A percentile compares a stretch with the other conserved stretches of the same genome.
Conservation (phyloP, 2,888 invertebrate species). For the Vandiemenella viatica region DNA sequence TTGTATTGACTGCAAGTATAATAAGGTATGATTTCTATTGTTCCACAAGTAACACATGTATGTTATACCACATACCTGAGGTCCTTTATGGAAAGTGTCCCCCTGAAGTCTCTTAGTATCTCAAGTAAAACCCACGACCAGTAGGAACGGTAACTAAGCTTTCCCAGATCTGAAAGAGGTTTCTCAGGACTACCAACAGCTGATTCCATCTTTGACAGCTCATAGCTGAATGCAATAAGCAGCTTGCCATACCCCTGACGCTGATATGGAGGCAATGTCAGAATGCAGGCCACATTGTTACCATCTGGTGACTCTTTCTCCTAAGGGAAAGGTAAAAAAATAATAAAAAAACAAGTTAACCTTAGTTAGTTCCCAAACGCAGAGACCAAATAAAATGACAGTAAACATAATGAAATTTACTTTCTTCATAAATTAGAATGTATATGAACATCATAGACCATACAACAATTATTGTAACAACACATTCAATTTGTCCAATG, state of each 20-base stretch:
- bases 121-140: constrained; percentile 94
- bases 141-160: constrained; percentile 89
- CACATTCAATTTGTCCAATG: too few relatives aligned
- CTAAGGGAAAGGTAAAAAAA: constrained; percentile 25
- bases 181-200: constrained; percentile 96
- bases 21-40: too few relatives aligned
- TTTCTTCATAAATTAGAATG: too few relatives aligned
- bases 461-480: too few relatives aligned
- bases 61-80: constrained; percentile 58
- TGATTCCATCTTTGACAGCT: constrained; percentile 83
- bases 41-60: too few relatives aligned
- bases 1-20: too few relatives aligned
- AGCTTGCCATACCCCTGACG: constrained; percentile 94
- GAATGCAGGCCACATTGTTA: constrained; percentile 87
- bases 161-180: constrained; percentile 89
- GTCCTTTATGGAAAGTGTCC: constrained; percentile 81
- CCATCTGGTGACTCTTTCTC: constrained; percentile 95
- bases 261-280: constrained; percentile 93
- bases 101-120: constrained; percentile 70
- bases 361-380: neutral
- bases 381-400: neutral
- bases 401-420: neutral
- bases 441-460: too few relatives aligned
- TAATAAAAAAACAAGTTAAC: neutral
- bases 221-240: constrained; percentile 92